Base-by-base conservation (phyloP, 1,140 invertebrate species). In the Saccostrea glomerata region DNA sequence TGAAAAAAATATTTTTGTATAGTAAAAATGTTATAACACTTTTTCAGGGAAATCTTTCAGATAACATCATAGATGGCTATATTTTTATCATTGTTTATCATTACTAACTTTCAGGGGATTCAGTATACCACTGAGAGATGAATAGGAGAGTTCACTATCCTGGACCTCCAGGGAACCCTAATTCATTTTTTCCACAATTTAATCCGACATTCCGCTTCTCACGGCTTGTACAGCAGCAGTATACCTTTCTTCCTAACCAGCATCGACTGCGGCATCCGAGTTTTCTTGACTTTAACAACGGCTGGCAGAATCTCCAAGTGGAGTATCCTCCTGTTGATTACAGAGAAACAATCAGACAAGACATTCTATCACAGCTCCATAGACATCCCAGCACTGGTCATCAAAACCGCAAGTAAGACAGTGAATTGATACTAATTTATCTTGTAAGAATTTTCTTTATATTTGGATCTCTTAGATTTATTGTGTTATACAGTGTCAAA, bases 301-400 rank as follows among this genome's bases (percentile, higher is more conserved):
- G 47, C 36, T 40, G 54, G 40, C 63, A 70, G 70, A 63, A n/a
- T 66, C 47, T 30, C 11, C 85, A 70, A 54, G 40, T 40, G 11
- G 36, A 70, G 54, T 17, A 77, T 40, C 63, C 60, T 73, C 17
- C 13, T 36, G 17, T 60, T 85, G 40, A 70, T 40, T 17, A 66
- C 30, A 86, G 85, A 40, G 54, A 86, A 55, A 25, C 40, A 47
- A 77, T 86, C 47, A 23, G 63, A 47, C 85, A 86, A 55, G 54
- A 84, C 56, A 84, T 77, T 77, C 63, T 86, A 36, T 47, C 15
- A 20, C 85, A 73, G n/a, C 9, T 86, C 7, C 85, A 84, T 2
- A 70, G 77, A 60, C 77, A 84, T 56, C 73, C 20, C 25, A 86
- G 11, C 63, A 2, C 25, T 9, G 36, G 70, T 77, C 70, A 77